Evolutionary conservation across 2,113 vertebrate species (phyloP).

Genomic region (Bettongia penicillata): DNA sequence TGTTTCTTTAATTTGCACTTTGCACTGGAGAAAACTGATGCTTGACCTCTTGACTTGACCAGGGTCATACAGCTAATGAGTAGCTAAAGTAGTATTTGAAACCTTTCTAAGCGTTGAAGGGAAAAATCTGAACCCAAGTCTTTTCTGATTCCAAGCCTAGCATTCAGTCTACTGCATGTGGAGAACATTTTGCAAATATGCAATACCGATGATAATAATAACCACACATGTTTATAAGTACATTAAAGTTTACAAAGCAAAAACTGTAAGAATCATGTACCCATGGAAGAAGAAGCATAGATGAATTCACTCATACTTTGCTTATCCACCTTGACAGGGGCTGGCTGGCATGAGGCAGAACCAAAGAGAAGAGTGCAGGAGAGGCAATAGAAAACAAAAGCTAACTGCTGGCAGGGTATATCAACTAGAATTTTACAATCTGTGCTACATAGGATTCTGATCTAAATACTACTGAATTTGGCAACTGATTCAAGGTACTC

Average conservation of each 20-base stretch:
- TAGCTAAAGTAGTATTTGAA: neutral
- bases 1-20: neutral
- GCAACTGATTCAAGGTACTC: neutral
- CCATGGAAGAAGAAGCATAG: neutral
- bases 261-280: neutral
- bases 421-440: neutral
- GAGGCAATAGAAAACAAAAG: neutral
- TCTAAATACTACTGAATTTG: neutral
- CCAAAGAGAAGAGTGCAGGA: neutral
- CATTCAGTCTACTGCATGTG: neutral
- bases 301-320: neutral
- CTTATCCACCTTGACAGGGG: neutral
- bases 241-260: neutral
- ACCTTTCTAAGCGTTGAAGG: neutral
- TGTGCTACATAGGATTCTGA: neutral
- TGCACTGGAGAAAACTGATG: neutral
- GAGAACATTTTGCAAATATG: neutral
- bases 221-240: neutral
- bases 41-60: neutral
- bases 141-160: neutral
- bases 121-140: neutral
- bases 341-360: neutral
- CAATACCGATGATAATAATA: neutral
- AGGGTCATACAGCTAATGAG: neutral
- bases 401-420: neutral